Percentiles rank a stretch among this genome's conserved stretches.
Evolutionary conservation across 1,140 invertebrate species (phyloP).

Genomic region (Bombus sylvicola): DNA sequence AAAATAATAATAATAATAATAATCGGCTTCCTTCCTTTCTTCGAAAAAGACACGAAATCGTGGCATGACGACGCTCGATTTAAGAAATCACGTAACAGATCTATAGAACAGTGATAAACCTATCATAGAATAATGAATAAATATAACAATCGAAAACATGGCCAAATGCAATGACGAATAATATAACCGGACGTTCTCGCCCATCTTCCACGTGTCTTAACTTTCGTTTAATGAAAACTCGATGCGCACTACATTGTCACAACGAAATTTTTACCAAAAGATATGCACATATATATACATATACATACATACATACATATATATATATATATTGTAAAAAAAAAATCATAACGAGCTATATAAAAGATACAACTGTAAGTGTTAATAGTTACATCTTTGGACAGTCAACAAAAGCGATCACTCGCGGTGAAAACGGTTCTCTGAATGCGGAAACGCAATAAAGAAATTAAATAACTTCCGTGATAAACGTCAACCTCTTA

Average conservation of each 20-base stretch:
- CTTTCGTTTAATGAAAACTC: slow-evolving; percentile 26
- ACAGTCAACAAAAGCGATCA: slow-evolving; percentile 72
- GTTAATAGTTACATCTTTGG: slow-evolving; percentile 76
- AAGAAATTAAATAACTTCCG: slow-evolving; percentile 27
- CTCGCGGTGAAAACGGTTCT: slow-evolving; percentile 20
- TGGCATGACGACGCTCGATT: slow-evolving; percentile 3
- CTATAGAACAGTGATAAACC: slow-evolving; percentile 69
- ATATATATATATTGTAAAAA: slow-evolving; percentile 50
- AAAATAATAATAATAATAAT: slow-evolving; percentile 2
- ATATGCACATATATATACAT: slow-evolving; percentile 49
- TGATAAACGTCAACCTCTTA: slow-evolving; percentile 3
- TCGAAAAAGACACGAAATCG: slow-evolving; percentile 31
- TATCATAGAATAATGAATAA: slow-evolving; percentile 74
- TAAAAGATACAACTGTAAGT: slow-evolving; percentile 58
- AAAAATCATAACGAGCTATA: slow-evolving; percentile 68
- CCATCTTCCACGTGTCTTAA: neutral
- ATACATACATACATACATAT: slow-evolving; percentile 45
- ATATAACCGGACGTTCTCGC: slow-evolving; percentile 40
- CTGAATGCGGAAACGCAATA: neutral
- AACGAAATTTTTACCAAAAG: slow-evolving; percentile 51
- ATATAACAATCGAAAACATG: slow-evolving; percentile 73
- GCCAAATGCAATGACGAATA: slow-evolving; percentile 65
- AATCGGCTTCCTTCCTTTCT: neutral
- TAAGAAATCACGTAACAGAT: slow-evolving; percentile 25
- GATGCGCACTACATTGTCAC: slow-evolving; percentile 13